Percentiles rank a stretch among this genome's conserved stretches.
phyloP scores from a whole-genome alignment of 2,797 vertebrate genomes.

The Scarus forsteni region DNA sequence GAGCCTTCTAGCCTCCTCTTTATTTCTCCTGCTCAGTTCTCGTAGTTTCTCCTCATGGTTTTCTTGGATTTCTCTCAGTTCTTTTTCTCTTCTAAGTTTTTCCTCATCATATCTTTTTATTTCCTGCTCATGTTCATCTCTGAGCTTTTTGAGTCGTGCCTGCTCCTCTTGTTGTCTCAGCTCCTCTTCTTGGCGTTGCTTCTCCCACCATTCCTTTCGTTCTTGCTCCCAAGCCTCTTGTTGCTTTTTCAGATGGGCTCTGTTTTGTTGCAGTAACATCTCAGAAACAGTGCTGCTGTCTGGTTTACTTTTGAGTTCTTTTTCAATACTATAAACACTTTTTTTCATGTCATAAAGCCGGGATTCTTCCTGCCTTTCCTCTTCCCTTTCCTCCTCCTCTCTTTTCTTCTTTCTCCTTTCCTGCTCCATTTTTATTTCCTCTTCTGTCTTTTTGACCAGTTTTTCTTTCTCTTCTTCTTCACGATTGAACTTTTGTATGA shows the following conservation, averaged over 20 bases:
- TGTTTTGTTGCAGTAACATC: neutral
- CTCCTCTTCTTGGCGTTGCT: constrained; percentile 4
- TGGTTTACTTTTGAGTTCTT: neutral
- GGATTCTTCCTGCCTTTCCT: neutral
- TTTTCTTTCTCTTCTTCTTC: neutral
- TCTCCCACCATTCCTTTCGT: constrained; percentile 24
- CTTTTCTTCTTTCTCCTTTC: constrained; percentile 70
- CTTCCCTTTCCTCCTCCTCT: neutral
- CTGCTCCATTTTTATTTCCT: constrained; percentile 10
- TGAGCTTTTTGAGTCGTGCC: neutral
- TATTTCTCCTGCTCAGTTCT: constrained; percentile 1
- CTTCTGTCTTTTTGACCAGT: neutral
- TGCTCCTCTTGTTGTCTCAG: neutral
- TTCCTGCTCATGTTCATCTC: constrained; percentile 22
- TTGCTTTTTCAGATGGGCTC: neutral
- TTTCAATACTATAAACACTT: neutral
- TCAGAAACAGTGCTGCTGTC: neutral
- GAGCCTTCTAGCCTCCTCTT: constrained; percentile 26
- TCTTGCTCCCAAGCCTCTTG: constrained; percentile 31
- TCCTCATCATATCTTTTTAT: neutral
- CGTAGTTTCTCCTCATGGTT: neutral
- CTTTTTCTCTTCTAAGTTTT: neutral
- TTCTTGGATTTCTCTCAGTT: neutral
- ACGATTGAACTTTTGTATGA: neutral
- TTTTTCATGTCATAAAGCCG: rapidly evolving